Evolutionary conservation across 2,888 invertebrate genomes (phyloP).

Genomic region (Dioctria rufipes): DNA sequence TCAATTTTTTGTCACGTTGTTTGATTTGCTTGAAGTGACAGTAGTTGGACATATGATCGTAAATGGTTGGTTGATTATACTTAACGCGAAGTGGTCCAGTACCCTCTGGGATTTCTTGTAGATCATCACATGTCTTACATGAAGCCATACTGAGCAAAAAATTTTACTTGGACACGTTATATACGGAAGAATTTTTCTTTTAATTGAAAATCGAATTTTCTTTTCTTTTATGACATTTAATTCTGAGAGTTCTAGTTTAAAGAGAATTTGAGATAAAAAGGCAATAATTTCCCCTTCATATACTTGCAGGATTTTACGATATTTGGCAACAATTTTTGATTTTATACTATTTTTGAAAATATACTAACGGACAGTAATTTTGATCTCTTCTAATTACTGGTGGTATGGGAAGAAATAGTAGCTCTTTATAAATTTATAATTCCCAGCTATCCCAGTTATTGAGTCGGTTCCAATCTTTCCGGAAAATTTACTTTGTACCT

Average conservation of each 20-base stretch:
- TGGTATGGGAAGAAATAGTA: too few relatives aligned
- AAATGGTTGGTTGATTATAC: constrained; percentile 63
- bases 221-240: background rate
- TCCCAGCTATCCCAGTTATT: too few relatives aligned
- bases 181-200: background rate
- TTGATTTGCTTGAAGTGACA: constrained; percentile 62
- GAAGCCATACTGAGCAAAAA: constrained; percentile 57
- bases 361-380: too few relatives aligned
- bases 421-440: too few relatives aligned
- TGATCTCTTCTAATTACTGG: too few relatives aligned
- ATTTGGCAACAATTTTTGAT: too few relatives aligned
- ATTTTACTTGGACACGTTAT: background rate
- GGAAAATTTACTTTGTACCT: too few relatives aligned
- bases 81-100: constrained; percentile 61
- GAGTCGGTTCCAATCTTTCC: too few relatives aligned
- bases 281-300: too few relatives aligned
- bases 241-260: background rate
- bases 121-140: constrained; percentile 63
- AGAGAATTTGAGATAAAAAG: too few relatives aligned
- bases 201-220: background rate
- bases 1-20: constrained; percentile 57
- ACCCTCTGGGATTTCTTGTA: constrained; percentile 59
- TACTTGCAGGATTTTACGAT: too few relatives aligned
- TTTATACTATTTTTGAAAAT: too few relatives aligned
- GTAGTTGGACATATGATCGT: constrained; percentile 64